Evolutionary conservation across 2,797 vertebrate species (phyloP).

Genomic region (Kryptolebias ocellatus): DNA sequence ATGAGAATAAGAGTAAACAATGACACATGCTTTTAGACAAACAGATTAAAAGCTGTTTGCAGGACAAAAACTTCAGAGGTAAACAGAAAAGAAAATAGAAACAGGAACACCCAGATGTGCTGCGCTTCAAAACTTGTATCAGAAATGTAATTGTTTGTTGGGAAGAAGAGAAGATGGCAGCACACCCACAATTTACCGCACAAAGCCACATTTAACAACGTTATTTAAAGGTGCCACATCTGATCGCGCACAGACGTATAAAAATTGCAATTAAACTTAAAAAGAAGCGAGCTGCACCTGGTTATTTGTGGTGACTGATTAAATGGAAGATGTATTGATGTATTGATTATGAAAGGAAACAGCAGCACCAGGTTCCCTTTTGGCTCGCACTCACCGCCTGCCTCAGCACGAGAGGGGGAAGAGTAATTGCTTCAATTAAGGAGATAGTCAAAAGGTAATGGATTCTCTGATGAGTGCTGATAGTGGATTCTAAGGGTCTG

Average conservation of each 20-base stretch:
- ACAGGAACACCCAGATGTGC: not conserved
- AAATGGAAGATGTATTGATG: conserved; percentile 48
- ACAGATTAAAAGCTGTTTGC: not conserved
- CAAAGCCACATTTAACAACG: conserved; percentile 37
- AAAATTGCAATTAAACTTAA: conserved; percentile 40
- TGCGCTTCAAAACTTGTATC: not conserved
- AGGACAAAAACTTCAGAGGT: not conserved
- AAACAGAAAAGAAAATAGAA: not conserved
- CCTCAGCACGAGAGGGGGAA: conserved; percentile 33
- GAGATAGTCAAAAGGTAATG: conserved; percentile 55
- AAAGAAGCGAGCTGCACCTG: conserved; percentile 19
- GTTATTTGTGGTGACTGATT: conserved; percentile 33
- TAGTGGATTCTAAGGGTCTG: conserved; percentile 35
- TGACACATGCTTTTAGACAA: not conserved
- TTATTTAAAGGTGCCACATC: conserved; percentile 30
- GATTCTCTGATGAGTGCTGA: conserved; percentile 63
- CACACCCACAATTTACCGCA: conserved; percentile 16
- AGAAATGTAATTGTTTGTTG: conserved; percentile 1
- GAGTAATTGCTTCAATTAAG: conserved; percentile 69
- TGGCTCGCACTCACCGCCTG: conserved; percentile 29
- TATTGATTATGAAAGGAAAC: conserved; percentile 51
- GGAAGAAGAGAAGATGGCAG: not conserved
- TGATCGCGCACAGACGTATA: conserved; percentile 28
- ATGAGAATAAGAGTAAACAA: too few relatives aligned
- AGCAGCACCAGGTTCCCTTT: conserved; percentile 9